Base-by-base conservation (phyloP, 2,888 invertebrate genomes). In the Hydrotaea diabolus region DNA sequence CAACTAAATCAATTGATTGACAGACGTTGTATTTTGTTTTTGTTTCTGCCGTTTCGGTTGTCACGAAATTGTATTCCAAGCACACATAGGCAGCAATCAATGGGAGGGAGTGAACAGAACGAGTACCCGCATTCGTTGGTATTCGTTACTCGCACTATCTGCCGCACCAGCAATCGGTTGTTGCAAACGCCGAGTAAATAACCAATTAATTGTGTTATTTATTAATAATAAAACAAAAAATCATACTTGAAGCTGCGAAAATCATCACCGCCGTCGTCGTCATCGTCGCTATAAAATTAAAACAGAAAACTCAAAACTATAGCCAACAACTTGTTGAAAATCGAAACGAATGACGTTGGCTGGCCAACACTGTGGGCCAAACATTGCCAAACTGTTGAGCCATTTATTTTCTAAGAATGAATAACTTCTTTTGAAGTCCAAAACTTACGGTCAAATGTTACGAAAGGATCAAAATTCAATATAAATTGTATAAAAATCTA, bases 181-280 rank as follows among this genome's bases (percentile, higher is more conserved):
- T n/a, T 49, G 49, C 21, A 31, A 80, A 71, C 53, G 11, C 49
- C 39, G 76, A 57, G 73, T 73, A 77, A 81, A 77, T 62, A 79
- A 43, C 69, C 82, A 85, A 85, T 85, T 85, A 85, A 77, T 43
- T 79, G 43, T 36, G 66, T 82, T 82, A 85, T 85, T 82, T 85
- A 82, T 79, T 76, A 81, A 26, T 59, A 80, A 74, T 57, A 78
- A 74, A 74, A 53, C 49, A 80, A 74, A 49, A 78, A 74, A 74
- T 26, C 49, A 72, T 53, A 49, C 23, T 2, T 7, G 71, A 17
- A 53, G 49, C 62, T 31, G 62, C 31, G 17, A 62, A 62, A 62
- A 62, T 62, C 62, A 31, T 62, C 62, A 36, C n/a, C 31, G 13
- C 9, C 39, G 9, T 39, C 39, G 39, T 26, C 11, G 59, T 26